Base-by-base conservation (phyloP, 2,797 vertebrate genomes). In the Oceanodroma leucorhoa region DNA sequence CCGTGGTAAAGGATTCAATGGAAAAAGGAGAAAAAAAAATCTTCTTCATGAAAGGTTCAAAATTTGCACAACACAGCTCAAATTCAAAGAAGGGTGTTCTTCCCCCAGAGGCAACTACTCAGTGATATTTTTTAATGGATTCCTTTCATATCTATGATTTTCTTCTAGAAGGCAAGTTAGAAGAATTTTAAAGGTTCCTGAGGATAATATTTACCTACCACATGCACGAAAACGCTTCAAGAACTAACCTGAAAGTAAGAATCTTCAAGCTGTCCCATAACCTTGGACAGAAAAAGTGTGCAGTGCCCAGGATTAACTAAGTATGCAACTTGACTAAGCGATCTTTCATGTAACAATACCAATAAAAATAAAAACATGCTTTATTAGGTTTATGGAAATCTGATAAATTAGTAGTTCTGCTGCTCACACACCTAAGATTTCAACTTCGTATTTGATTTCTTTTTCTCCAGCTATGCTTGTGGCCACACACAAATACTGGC, bases 391-490 rank as follows among this genome's bases (percentile, higher is more conserved):
- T 65, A 48, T 15, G 19, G 32, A 32, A 94, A 84, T 29, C 48
- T 38, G 58, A 66, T 14, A 53, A 46, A 82, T 36, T 12, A 66
- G 24, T 34, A 70, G 48, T 36, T 87, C 23, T 81, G 38, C 15
- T 88, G 86, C 26, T 96, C 89, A 83, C 81, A 11, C 97, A 99
- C 99, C 99, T 98, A 99, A 98, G 92, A 99, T 98, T 87, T 97
- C 98, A 93, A 99, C 98, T 34, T 99, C 98, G 5, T 99, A 99
- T 95, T 98, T 99, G 95, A 99, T 98, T 93, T 99, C 98, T 78
- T 98, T 98, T 94, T 99, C 99, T 93, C 99, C 99, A n/a, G 99
- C 99, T 66, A 99, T 57, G 94, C 99, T 99, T n/a, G 98, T 99
- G 20, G 99, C 99, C 96, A 99, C 98, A 46, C 99, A 99, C 51